Conservation (phyloP, 2,888 invertebrate genomes). For the Aleiodes alternator region DNA sequence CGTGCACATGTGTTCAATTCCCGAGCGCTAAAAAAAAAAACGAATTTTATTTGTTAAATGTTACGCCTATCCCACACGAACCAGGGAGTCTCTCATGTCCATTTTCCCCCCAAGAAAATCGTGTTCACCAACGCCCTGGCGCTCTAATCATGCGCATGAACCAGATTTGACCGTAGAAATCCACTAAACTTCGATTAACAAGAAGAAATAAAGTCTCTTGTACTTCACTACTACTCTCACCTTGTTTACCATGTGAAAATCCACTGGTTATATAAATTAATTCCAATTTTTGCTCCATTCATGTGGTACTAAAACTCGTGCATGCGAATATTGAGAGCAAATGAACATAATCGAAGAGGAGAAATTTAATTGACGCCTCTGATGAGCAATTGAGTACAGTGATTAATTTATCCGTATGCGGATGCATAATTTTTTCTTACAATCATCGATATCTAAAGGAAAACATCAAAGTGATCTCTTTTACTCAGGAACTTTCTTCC, state of each 20-base stretch:
- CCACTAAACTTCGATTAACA: neutral
- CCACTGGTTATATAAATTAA: neutral
- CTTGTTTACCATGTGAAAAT: slow-evolving; percentile 9
- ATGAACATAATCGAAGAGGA: slow-evolving; percentile 44
- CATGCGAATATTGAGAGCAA: slow-evolving; percentile 40
- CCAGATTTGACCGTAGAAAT: slow-evolving; percentile 25
- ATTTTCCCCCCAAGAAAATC: slow-evolving; percentile 19
- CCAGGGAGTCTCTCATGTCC: slow-evolving; percentile 11
- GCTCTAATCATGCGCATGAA: slow-evolving; percentile 23
- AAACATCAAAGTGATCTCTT: slow-evolving; percentile 21
- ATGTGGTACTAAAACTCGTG: slow-evolving; percentile 30
- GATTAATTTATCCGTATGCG: slow-evolving; percentile 8
- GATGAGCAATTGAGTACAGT: slow-evolving; percentile 38
- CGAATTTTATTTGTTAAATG: slow-evolving; percentile 62
- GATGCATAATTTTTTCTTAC: neutral
- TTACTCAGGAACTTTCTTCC: neutral
- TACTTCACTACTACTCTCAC: slow-evolving; percentile 31
- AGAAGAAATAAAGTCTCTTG: neutral
- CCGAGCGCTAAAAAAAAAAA: neutral
- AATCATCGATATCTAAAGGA: slow-evolving; percentile 2
- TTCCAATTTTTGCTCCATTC: neutral
- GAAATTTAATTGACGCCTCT: slow-evolving; percentile 55
- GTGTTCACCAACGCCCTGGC: slow-evolving; percentile 34
- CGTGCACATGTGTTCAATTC: slow-evolving; percentile 24
- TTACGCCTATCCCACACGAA: slow-evolving; percentile 69